A percentile compares a stretch with the other conserved stretches of the same genome.
Conservation (phyloP, 2,113 vertebrate genomes). For the Myotis lucifugus region DNA sequence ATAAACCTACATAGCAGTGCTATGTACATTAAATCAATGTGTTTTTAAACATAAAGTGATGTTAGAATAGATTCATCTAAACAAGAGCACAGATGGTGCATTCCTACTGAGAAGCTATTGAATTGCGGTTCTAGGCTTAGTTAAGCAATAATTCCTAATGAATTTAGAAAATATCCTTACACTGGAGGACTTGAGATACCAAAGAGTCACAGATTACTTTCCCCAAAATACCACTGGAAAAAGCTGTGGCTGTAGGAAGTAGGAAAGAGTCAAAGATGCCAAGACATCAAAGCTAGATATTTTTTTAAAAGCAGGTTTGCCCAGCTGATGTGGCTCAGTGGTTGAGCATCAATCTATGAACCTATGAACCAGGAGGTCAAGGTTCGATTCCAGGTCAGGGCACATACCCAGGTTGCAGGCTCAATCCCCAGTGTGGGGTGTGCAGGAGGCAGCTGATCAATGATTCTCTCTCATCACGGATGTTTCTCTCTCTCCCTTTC, state of each 20-base stretch:
- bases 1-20: not conserved
- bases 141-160: slow-evolving; percentile 47
- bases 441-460: too few species aligned
- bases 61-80: not conserved
- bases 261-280: not conserved
- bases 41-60: not conserved
- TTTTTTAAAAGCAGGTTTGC: not conserved
- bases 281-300: not conserved
- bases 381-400: too few species aligned
- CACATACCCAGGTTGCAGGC: too few species aligned
- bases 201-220: not conserved
- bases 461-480: too few species aligned
- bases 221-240: not conserved
- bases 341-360: too few species aligned
- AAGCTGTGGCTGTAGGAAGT: not conserved
- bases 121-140: slow-evolving; percentile 44
- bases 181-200: not conserved
- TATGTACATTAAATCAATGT: not conserved
- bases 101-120: not conserved
- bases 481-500: too few species aligned
- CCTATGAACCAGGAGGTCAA: too few species aligned
- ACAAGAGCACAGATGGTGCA: slow-evolving; percentile 5
- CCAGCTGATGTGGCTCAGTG: too few species aligned
- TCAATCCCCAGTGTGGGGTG: too few species aligned
- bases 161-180: not conserved